Evolutionary conservation across 2,113 vertebrate genomes (phyloP), one percentile per base, ranked within the genome.

Genomic region (Nesogale talazaci): DNA sequence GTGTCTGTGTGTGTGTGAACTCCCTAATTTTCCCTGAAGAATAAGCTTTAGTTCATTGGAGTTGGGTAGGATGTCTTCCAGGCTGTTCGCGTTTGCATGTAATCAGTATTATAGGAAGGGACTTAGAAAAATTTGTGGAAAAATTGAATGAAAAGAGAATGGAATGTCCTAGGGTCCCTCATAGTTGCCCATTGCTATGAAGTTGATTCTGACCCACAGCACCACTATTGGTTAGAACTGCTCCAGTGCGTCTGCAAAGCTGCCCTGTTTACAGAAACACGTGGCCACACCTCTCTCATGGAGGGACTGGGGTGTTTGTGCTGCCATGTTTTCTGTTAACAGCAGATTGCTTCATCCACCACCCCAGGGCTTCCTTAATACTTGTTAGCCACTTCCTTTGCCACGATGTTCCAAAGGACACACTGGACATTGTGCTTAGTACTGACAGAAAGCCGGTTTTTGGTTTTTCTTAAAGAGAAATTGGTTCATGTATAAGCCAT

Each of bases 331-430:
- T 70, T 70, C 14, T 14, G 67, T 67, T 46, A 5, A 46, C 42
- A 52, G 46, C 46, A 10, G 46, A 52, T 69, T 20, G 16, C 69
- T 34, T 70, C 20, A 70, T 19, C n/a, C 69, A 34, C n/a, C 34
- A n/a, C 8, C 4, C n/a, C 4, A 70, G 10, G 46, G n/a, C n/a
- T 70, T 17, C 23, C 25, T 57, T 87, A 65, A 29, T 70, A 85
- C 65, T 75, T 81, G 5, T 61, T 92, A 52, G 86, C n/a, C n/a
- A 69, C 5, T 90, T 88, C 42, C 36, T 95, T 81, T 42, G n/a
- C 36, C 69, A 15, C 46, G 81, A 6, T 11, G 4, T 70, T 82
- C 72, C 17, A 81, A 67, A 38, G 57, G 88, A 94, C 84, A 78
- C 36, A 82, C 52, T 29, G 19, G 67, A 85, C 83, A 16, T 25